Percentiles rank a stretch among this genome's conserved stretches.
Conservation (phyloP, 35 echinoderm and acorn worm species). For the Stichopus chloronotus region DNA sequence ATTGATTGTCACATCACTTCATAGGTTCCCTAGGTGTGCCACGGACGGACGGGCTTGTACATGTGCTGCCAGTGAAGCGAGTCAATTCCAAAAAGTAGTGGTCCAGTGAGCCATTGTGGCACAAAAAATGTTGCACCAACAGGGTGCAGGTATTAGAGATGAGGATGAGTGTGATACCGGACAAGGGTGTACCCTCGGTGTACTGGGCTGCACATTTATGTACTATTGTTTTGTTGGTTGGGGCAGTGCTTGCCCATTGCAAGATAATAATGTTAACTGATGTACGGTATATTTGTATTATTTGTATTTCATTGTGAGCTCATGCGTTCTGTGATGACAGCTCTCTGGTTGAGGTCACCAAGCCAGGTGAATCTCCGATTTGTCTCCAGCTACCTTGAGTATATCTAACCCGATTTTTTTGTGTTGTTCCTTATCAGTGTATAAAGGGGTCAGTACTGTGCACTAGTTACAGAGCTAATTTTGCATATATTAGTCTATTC, state of each 20-base stretch:
- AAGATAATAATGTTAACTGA: not conserved
- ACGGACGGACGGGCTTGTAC: too few species aligned
- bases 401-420: not conserved
- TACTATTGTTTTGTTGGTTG: not conserved
- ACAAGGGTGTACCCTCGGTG: not conserved
- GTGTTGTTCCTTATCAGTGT: not conserved
- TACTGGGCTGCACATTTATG: not conserved
- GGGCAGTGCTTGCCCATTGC: not conserved
- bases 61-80: too few species aligned
- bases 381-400: slow-evolving; percentile 7
- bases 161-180: not conserved
- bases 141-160: not conserved
- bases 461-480: too few species aligned
- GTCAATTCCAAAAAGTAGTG: not conserved
- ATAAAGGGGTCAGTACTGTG: not conserved
- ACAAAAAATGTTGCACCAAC: not conserved
- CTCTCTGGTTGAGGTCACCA: not conserved
- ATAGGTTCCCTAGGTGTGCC: too few species aligned
- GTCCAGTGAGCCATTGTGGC: not conserved
- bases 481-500: too few species aligned
- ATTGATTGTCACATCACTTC: too few species aligned
- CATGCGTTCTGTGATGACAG: slow-evolving; percentile 2
- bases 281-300: not conserved
- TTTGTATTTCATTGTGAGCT: not conserved
- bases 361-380: not conserved